These are phyloP conservation scores for Apis mellifera DNA, from an alignment of 1,140 invertebrate genomes.

Conservation along the genomic window DNA sequence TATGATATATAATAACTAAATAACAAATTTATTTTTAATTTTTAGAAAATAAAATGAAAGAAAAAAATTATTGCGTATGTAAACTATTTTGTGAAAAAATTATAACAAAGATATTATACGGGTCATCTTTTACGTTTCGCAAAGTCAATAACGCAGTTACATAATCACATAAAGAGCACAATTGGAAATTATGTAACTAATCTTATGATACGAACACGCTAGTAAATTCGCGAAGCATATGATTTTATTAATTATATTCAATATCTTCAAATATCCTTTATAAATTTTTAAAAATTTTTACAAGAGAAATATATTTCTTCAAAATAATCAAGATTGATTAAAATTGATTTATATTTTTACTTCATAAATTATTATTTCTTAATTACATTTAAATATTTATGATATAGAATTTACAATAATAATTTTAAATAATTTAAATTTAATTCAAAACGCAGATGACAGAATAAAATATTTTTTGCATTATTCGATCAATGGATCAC, in stretches of 20 bases:
- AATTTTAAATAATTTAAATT: neutral
- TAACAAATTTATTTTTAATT: no score
- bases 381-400: neutral
- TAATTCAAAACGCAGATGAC: neutral
- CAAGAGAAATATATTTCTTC: neutral
- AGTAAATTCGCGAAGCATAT: neutral
- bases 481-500: constrained; percentile 52
- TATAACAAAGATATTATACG: constrained; percentile 6
- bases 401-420: neutral
- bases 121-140: constrained; percentile 18
- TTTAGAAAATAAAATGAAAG: neutral
- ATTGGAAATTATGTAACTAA: constrained; percentile 42
- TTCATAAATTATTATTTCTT: neutral
- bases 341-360: neutral
- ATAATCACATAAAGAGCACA: constrained; percentile 36
- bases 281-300: neutral
- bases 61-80: neutral
- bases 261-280: neutral
- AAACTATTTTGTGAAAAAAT: constrained; percentile 5
- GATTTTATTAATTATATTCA: constrained; percentile 18
- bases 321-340: neutral
- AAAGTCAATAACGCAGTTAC: constrained; percentile 48
- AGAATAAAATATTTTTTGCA: neutral
- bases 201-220: constrained; percentile 16
- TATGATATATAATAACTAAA: no score